Conservation (phyloP, 1,140 invertebrate genomes). For the Ceratoteleas bidentatus region DNA sequence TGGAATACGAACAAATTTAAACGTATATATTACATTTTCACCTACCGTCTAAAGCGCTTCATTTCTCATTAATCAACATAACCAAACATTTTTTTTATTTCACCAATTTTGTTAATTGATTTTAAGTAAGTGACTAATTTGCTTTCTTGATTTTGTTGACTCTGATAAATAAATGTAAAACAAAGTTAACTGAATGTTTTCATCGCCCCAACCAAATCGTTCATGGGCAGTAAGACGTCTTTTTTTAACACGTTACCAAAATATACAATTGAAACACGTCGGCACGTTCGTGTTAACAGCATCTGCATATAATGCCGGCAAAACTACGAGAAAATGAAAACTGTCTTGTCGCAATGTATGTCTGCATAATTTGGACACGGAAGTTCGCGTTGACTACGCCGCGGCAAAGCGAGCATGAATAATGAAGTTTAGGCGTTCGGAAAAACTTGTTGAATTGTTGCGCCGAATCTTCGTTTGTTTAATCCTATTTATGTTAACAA, state of each 20-base stretch:
- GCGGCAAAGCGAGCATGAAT: conserved; percentile 54
- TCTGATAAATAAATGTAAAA: no score
- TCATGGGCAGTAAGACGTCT: conserved; percentile 10
- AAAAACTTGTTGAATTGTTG: conserved; percentile 49
- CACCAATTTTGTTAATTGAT: no score
- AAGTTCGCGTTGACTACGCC: conserved; percentile 46
- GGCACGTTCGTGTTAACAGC: conserved; percentile 46
- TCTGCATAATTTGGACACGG: conserved; percentile 55
- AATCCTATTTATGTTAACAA: conserved; percentile 35
- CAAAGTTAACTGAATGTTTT: no score
- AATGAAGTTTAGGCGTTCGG: conserved; percentile 23
- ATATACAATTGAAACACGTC: conserved; percentile 53
- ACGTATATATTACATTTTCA: no score
- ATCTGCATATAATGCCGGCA: conserved; percentile 59
- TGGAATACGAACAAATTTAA: no score
- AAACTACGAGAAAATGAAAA: conserved; percentile 63
- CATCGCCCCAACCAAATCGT: neutral
- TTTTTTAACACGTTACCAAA: conserved; percentile 46
- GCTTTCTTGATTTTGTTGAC: no score
- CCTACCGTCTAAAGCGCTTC: no score
- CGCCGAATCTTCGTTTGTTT: conserved; percentile 36
- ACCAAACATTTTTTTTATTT: no score
- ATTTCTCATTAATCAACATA: no score
- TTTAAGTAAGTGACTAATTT: no score
- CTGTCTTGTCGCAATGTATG: conserved; percentile 54